Evolutionary conservation across 2,888 invertebrate genomes (phyloP), one percentile per base, ranked within the genome.

Genomic region (Callyntrura guangdongensis): DNA sequence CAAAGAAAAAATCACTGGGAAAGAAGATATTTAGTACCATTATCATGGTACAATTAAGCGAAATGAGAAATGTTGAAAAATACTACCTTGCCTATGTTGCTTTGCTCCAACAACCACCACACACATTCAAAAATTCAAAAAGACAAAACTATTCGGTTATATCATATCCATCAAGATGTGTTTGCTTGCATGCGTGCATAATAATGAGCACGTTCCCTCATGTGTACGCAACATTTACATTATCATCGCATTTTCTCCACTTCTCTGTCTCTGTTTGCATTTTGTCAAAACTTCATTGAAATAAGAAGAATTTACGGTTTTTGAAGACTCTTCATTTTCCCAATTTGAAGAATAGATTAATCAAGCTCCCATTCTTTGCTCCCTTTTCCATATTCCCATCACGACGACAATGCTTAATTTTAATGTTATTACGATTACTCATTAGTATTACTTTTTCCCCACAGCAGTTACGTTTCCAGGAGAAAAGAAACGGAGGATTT

Each of bases 261-360:
- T 81, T 59, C 25, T 56, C 0, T 17, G 5, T 53, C n/a, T 77
- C n/a, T 61, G 45, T 81, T 81, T 59, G 53, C 6, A 11, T 14
- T n/a, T 56, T 74, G 61, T 53, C 82, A 86, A 82, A 72, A 82
- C 86, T 90, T 90, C 86, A 90, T 79, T 90, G 86, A 90, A 90
- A 69, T 69, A 47, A 59, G 81, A 85, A 72, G 90, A 90, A 86
- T 86, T 90, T 90, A 81, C 47, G 56, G 81, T 56, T 81, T 85
- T 83, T 64, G 14, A 82, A 90, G 72, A 81, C 82, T 82, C 74
- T 81, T 90, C 69, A 90, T 90, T 86, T 90, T 90, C 86, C 86
- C 90, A 82, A 90, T 86, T 82, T 74, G 72, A 86, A 86, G 82
- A 90, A 90, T 90, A 81, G 90, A 90, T 90, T 90, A 90, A 90